A percentile compares a stretch with the other conserved stretches of the same genome.
These are phyloP conservation scores for Drosophila virilis DNA, from an alignment of 1,140 invertebrate genomes.

Conservation along the genomic window DNA sequence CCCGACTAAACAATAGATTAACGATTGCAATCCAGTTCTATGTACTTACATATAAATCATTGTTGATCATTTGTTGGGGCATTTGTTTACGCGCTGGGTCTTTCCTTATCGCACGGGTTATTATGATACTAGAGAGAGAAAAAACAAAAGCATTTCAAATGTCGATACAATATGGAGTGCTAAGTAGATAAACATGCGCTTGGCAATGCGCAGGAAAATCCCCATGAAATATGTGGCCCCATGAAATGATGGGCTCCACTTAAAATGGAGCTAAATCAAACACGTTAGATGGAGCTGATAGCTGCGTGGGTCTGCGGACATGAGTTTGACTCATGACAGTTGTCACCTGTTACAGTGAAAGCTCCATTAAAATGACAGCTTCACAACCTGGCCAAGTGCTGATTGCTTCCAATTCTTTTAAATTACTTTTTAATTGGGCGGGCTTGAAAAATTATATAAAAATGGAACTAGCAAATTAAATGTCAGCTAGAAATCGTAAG, in stretches of 20 bases:
- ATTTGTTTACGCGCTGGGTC: constrained; percentile 11
- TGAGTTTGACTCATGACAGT: constrained; percentile 1
- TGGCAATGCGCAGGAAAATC: constrained; percentile 3
- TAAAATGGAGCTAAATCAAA: background rate
- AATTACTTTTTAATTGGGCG: too few relatives aligned
- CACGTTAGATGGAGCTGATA: constrained; percentile 11
- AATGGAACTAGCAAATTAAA: too few relatives aligned
- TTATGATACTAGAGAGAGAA: constrained; percentile 2
- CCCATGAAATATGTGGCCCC: background rate
- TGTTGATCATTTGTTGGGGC: constrained; percentile 19
- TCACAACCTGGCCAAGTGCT: too few relatives aligned
- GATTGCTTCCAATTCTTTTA: too few relatives aligned
- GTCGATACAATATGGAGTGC: constrained; percentile 22
- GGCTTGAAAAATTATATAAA: too few relatives aligned
- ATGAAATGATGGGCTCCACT: background rate
- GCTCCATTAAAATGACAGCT: background rate
- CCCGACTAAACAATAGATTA: constrained; percentile 1
- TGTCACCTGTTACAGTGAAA: background rate
- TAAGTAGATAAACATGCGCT: constrained; percentile 32
- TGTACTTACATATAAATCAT: constrained; percentile 44
- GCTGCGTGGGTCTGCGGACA: background rate
- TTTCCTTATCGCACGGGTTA: constrained; percentile 10
- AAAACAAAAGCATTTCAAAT: background rate
- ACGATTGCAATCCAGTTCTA: constrained; percentile 6
- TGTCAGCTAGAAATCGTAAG: too few relatives aligned